Evolutionary conservation across 2,888 invertebrate species (phyloP).

Genomic region (Petrolisthes manimaculis): DNA sequence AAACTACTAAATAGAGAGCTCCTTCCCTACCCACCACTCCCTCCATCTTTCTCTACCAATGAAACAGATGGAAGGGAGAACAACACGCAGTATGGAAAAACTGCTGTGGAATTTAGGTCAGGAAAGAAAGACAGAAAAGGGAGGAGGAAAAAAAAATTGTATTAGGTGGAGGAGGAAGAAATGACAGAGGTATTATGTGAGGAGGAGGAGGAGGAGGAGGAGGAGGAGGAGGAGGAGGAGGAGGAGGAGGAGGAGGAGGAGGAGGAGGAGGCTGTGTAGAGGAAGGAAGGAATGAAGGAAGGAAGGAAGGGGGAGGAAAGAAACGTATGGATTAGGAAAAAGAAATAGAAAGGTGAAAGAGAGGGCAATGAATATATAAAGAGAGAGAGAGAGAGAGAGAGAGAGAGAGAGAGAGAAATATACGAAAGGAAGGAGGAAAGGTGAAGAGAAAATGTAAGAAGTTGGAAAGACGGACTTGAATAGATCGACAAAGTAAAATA

Average conservation of each 20-base stretch:
- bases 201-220: background rate
- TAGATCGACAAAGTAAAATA: background rate
- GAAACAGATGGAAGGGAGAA: no score
- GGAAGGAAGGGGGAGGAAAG: background rate
- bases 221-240: background rate
- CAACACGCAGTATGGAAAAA: no score
- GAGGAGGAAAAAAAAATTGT: no score
- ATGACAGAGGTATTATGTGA: background rate
- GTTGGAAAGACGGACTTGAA: background rate
- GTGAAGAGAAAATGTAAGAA: background rate
- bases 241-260: background rate
- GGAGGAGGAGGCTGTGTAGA: background rate
- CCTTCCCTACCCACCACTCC: no score
- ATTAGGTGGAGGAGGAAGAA: background rate
- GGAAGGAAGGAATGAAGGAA: no score
- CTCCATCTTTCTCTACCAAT: no score
- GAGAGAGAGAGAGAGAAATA: background rate
- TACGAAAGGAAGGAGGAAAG: background rate
- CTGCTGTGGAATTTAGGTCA: background rate
- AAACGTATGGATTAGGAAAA: background rate
- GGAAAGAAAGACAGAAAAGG: background rate
- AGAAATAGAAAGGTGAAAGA: background rate
- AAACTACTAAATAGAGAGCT: no score
- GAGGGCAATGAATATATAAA: background rate
- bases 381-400: background rate